Evolutionary conservation across 2,797 vertebrate species (phyloP), one percentile per base, ranked within the genome.

Genomic region (Eleutherodactylus coqui): DNA sequence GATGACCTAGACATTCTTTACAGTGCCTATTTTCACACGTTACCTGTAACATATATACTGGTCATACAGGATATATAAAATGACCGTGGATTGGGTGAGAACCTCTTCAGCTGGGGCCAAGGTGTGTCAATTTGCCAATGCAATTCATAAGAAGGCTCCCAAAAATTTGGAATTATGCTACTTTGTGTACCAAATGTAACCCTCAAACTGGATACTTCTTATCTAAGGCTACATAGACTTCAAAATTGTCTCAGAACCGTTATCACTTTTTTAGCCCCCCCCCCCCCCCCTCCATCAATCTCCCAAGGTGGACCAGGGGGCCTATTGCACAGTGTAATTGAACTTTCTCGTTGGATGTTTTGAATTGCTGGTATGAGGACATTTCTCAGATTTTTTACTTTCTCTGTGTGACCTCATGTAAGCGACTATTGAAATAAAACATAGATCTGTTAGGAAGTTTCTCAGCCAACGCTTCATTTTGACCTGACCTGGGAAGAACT

Each of bases 401-500:
- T 38, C 53, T 3, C 24, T 16, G 17, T 4, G 11, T 72, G 36
- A 72, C 49, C 67, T 82, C 67, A 41, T 72, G 47, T 53, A n/a
- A 82, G 51, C 21, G 16, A 41, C 14, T 81, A 72, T 41, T 72
- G 27, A 79, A 73, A 79, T 70, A 85, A 80, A n/a, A 72, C 36
- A 79, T n/a, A n/a, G 27, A 79, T 49, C 29, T 38, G 38, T 79
- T 53, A 45, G 34, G 49, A 85, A 45, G 53, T 51, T 81, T 81
- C 84, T 80, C 41, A 80, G 49, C 76, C 67, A 41, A 55, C 27
- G 43, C 47, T 36, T 8, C 11, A 34, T 75, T 34, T 29, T 85
- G 77, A 73, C 77, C 77, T 75, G 67, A 81, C 53, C 78, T 29
- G 67, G 84, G 69, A 86, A 80, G 77, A 24, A 17, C 70, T 43